Conservation (phyloP, 92 coral and sea anemone species). For the Palythoa heliodiscus region DNA sequence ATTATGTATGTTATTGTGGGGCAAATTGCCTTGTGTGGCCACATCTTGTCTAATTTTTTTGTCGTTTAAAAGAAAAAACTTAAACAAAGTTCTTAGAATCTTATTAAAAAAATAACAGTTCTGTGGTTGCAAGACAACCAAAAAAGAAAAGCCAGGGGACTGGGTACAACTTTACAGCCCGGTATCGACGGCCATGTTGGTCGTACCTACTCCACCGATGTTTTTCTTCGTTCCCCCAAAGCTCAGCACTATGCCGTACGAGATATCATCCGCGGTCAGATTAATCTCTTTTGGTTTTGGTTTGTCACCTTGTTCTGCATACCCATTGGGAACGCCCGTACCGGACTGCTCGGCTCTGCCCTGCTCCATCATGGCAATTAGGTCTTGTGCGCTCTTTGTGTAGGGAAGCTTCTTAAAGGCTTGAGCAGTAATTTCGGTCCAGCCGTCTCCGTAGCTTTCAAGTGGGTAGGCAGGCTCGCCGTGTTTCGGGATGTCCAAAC, state of each 20-base stretch:
- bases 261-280: slow-evolving; percentile 6
- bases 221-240: slow-evolving; percentile 3
- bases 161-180: background rate
- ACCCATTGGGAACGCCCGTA: background rate
- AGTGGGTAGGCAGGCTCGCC: slow-evolving; percentile 92
- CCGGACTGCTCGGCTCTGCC: background rate
- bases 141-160: too few species aligned
- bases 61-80: too few species aligned
- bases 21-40: too few species aligned
- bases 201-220: background rate
- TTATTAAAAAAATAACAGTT: too few species aligned
- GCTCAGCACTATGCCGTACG: slow-evolving; percentile 17
- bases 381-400: slow-evolving; percentile 1
- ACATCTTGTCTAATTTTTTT: too few species aligned
- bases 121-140: too few species aligned
- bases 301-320: background rate
- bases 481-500: slow-evolving; percentile 92
- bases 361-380: slow-evolving; percentile 13
- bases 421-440: slow-evolving; percentile 49
- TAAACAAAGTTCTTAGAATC: too few species aligned
- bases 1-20: too few species aligned
- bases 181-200: background rate
- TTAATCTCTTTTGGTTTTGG: slow-evolving; percentile 20
- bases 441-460: slow-evolving; percentile 90
- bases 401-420: slow-evolving; percentile 11